Conservation (phyloP, 2,888 invertebrate species). For the Apamea crenata region DNA sequence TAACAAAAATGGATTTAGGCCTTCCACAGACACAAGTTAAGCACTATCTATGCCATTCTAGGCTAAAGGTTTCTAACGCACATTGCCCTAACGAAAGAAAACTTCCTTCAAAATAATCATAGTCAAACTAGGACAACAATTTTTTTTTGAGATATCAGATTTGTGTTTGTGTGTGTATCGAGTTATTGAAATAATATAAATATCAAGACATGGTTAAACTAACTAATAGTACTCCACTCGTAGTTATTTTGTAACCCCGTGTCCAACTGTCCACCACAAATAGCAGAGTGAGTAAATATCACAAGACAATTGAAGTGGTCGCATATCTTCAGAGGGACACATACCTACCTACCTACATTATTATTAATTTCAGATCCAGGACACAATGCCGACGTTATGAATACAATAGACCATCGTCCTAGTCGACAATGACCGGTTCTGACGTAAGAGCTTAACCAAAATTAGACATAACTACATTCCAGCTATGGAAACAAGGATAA, state of each 20-base stretch:
- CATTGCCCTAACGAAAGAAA: background rate
- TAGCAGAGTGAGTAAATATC: background rate
- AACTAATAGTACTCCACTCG: too few species aligned
- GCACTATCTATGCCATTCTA: background rate
- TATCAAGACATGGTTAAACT: background rate
- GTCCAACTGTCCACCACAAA: background rate
- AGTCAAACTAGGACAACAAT: background rate
- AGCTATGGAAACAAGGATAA: slow-evolving; percentile 23
- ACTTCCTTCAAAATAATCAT: background rate
- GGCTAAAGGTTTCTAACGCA: background rate
- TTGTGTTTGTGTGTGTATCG: background rate
- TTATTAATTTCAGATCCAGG: slow-evolving; percentile 55
- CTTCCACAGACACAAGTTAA: background rate
- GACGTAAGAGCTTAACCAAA: slow-evolving; percentile 42
- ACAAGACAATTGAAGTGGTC: slow-evolving; percentile 12
- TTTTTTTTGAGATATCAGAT: background rate
- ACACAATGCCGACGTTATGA: slow-evolving; percentile 65
- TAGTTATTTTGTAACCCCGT: background rate
- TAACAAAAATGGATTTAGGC: background rate
- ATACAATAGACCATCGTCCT: slow-evolving; percentile 64
- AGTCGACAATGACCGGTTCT: slow-evolving; percentile 51
- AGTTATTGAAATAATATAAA: background rate
- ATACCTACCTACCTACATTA: too few species aligned
- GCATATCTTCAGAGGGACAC: slow-evolving; percentile 10
- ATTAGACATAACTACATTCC: slow-evolving; percentile 39